phyloP scores from a whole-genome alignment of 2,888 invertebrate genomes.

The Nysson spinosus region DNA sequence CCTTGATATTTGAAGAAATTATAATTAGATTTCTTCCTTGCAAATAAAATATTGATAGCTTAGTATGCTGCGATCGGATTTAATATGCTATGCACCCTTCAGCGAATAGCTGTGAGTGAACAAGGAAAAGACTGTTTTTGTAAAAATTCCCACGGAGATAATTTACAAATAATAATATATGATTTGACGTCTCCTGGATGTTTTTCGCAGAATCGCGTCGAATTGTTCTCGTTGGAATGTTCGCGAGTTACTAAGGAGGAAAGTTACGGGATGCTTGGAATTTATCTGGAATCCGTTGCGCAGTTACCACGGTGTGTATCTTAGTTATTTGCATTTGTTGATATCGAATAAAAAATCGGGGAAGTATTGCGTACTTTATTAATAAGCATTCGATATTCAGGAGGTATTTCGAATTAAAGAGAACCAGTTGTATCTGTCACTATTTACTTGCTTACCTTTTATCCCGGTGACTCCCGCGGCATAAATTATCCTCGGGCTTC shows the following conservation, averaged over 20 bases:
- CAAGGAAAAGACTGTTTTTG: too few relatives aligned
- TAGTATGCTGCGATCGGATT: too few relatives aligned
- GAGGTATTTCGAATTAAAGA: not conserved
- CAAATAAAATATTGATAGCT: too few relatives aligned
- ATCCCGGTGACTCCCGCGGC: constrained; percentile 17
- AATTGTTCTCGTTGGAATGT: not conserved
- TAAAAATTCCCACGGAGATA: too few relatives aligned
- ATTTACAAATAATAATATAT: too few relatives aligned
- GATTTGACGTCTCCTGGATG: not conserved
- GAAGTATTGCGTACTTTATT: constrained; percentile 37
- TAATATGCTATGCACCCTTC: too few relatives aligned
- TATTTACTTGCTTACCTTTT: constrained; percentile 2
- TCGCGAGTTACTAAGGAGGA: not conserved
- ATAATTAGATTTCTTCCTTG: too few relatives aligned
- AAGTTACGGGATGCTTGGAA: constrained; percentile 3
- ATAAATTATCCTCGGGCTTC: constrained; percentile 35
- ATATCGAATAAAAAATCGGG: constrained; percentile 26
- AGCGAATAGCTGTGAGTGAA: too few relatives aligned
- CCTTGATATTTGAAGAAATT: too few relatives aligned
- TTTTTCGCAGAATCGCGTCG: not conserved
- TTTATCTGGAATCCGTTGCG: constrained; percentile 10
- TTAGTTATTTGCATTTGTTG: constrained; percentile 28
- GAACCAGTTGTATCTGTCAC: constrained; percentile 27
- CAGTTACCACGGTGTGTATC: not conserved
- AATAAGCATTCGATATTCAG: constrained; percentile 5